Conservation (phyloP, 2,797 vertebrate species). For the Anniella stebbinsi region DNA sequence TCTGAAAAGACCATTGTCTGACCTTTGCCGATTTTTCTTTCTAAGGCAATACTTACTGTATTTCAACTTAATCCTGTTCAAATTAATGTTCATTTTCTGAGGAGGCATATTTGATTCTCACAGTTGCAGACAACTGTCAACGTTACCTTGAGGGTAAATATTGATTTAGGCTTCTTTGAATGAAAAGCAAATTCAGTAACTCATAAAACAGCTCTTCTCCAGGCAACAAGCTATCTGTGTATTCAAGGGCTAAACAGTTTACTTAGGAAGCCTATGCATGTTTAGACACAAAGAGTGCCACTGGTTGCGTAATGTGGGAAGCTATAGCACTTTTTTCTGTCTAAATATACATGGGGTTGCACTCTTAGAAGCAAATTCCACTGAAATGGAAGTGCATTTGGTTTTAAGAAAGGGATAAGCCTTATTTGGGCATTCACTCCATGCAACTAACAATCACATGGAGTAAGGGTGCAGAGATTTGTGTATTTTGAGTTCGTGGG, state of each 20-base stretch:
- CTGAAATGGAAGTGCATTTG: not conserved
- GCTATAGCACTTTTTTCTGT: too few species aligned
- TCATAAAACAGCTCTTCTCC: not conserved
- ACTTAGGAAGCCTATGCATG: not conserved
- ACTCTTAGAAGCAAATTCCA: not conserved
- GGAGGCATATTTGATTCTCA: not conserved
- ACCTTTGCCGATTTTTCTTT: too few species aligned
- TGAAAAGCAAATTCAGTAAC: not conserved
- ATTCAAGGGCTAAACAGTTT: not conserved
- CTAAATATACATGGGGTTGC: too few species aligned
- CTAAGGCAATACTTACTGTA: not conserved
- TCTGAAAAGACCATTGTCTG: not conserved
- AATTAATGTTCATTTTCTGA: not conserved
- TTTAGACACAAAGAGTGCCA: too few species aligned
- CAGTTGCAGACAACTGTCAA: not conserved
- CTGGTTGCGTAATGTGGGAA: too few species aligned
- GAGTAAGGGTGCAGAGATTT: too few species aligned
- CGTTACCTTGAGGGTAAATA: not conserved
- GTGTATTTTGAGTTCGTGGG: not conserved
- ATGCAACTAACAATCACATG: not conserved
- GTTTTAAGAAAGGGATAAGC: not conserved
- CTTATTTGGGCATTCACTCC: not conserved
- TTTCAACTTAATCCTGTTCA: not conserved
- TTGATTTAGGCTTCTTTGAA: constrained; percentile 3
- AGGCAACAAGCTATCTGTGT: not conserved